phyloP scores from a whole-genome alignment of 2,113 vertebrate species.

The Excalfactoria chinensis region DNA sequence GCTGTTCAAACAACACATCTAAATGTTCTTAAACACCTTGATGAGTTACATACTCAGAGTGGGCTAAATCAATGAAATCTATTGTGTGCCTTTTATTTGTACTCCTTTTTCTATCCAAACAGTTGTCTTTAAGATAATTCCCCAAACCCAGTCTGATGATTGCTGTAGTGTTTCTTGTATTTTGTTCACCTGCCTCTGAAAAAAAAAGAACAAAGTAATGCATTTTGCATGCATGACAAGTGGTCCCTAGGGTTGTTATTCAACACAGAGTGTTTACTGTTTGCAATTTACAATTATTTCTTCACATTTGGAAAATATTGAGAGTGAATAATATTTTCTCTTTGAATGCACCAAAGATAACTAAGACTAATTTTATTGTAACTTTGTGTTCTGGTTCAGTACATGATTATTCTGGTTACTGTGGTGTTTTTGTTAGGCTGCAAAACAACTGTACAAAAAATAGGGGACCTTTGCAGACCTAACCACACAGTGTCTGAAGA shows the following conservation, averaged over 20 bases:
- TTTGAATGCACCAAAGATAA: background rate
- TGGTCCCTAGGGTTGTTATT: slow-evolving; percentile 14
- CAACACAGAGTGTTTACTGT: background rate
- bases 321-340: background rate
- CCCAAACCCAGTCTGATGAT: background rate
- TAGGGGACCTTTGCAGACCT: background rate
- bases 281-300: background rate
- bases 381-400: background rate
- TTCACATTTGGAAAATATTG: background rate
- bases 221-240: background rate
- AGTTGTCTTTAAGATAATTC: slow-evolving; percentile 3
- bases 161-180: slow-evolving; percentile 38
- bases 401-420: background rate
- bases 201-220: background rate
- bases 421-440: background rate
- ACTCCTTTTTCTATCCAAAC: background rate
- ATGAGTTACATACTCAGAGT: slow-evolving; percentile 28
- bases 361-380: background rate
- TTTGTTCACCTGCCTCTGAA: slow-evolving; percentile 16
- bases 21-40: slow-evolving; percentile 52
- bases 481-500: background rate
- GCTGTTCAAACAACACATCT: slow-evolving; percentile 59
- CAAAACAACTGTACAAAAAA: background rate
- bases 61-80: slow-evolving; percentile 49
- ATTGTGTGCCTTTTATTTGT: slow-evolving; percentile 36